phyloP scores from a whole-genome alignment of 2,888 invertebrate genomes.

The Andrena praecox region DNA sequence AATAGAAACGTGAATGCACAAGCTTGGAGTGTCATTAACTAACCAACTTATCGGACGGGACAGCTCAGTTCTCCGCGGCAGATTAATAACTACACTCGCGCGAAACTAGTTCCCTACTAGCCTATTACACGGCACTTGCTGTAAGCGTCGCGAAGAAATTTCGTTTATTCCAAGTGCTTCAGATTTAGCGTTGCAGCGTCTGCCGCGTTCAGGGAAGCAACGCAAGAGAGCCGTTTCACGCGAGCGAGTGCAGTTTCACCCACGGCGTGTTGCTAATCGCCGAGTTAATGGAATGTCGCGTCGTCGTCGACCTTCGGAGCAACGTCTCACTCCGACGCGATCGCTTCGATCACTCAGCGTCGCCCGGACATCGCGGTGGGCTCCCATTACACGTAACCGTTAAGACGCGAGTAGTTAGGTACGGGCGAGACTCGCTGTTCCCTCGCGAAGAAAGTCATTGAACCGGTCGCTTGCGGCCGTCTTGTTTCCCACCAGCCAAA shows the following conservation, averaged over 20 bases:
- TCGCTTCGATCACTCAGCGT: not conserved
- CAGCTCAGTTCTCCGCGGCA: too few relatives aligned
- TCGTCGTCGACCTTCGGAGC: constrained; percentile 37
- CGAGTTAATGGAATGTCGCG: constrained; percentile 31
- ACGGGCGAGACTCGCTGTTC: not conserved
- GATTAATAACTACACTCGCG: too few relatives aligned
- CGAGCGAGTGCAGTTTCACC: not conserved
- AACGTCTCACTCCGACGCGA: not conserved
- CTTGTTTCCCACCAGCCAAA: not conserved
- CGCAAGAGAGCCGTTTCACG: not conserved
- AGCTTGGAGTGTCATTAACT: too few relatives aligned
- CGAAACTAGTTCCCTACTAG: too few relatives aligned
- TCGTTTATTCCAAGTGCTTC: too few relatives aligned
- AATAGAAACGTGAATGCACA: too few relatives aligned
- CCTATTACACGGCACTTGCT: too few relatives aligned
- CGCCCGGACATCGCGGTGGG: not conserved
- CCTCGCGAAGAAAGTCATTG: not conserved
- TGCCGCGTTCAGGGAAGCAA: not conserved
- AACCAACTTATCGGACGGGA: too few relatives aligned
- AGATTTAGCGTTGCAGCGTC: not conserved
- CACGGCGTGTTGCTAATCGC: not conserved
- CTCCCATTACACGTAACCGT: not conserved
- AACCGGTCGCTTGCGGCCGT: not conserved
- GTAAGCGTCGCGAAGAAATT: too few relatives aligned
- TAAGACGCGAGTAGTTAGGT: not conserved